Conservation (phyloP, 1,140 invertebrate genomes). For the Orchestia grillus region DNA sequence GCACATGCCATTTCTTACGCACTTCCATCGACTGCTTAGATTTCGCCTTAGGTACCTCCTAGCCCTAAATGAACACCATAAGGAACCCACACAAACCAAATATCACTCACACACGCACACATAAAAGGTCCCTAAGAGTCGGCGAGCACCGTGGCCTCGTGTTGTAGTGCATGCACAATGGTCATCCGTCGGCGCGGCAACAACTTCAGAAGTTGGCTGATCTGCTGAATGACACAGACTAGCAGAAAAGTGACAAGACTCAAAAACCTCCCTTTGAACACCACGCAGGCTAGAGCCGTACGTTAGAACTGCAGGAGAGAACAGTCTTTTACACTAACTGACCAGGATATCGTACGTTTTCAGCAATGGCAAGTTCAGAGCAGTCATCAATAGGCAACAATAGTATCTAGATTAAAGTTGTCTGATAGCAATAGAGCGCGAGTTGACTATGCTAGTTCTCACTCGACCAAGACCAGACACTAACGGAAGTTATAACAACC, state of each 20-base stretch:
- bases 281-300: background rate
- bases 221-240: background rate
- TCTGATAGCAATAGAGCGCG: background rate
- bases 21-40: background rate
- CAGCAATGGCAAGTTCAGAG: background rate
- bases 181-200: background rate
- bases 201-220: background rate
- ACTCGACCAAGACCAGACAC: background rate
- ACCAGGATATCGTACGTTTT: background rate
- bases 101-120: background rate
- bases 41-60: background rate
- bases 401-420: background rate
- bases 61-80: background rate
- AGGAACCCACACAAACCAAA: conserved; percentile 23
- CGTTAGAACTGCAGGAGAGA: background rate
- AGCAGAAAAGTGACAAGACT: background rate
- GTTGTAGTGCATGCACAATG: background rate
- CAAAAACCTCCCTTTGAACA: background rate
- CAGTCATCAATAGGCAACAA: background rate
- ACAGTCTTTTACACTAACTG: background rate
- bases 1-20: background rate
- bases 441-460: background rate
- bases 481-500: background rate
- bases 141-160: background rate
- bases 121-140: conserved; percentile 34